phyloP scores from a whole-genome alignment of 2,888 invertebrate species.

The Spilosoma lubricipeda region DNA sequence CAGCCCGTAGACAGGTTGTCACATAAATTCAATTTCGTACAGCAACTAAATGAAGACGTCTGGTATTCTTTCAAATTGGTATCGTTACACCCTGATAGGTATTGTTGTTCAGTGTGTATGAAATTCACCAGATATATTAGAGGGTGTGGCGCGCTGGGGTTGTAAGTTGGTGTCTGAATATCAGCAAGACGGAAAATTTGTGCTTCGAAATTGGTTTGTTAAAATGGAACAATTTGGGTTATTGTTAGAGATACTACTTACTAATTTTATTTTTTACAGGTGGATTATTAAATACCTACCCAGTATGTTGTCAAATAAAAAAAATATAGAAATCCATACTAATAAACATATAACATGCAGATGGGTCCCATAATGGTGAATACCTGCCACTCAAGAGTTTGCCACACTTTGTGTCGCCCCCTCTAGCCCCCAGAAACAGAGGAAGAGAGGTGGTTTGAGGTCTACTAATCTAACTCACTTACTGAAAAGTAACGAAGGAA shows the following conservation, averaged over 20 bases:
- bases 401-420: too few relatives aligned
- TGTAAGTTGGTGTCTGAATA: neutral
- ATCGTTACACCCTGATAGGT: conserved; percentile 54
- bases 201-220: neutral
- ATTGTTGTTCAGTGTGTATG: conserved; percentile 36
- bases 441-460: too few relatives aligned
- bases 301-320: too few relatives aligned
- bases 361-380: too few relatives aligned
- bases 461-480: too few relatives aligned
- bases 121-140: conserved; percentile 14
- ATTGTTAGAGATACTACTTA: neutral
- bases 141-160: neutral
- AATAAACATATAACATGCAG: too few relatives aligned
- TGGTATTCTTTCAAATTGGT: conserved; percentile 62
- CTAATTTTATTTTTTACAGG: too few relatives aligned
- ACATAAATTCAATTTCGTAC: conserved; percentile 72
- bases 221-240: neutral
- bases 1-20: conserved; percentile 64
- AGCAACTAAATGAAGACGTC: conserved; percentile 65
- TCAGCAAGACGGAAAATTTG: neutral
- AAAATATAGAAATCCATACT: too few relatives aligned
- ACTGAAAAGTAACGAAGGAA: too few relatives aligned
- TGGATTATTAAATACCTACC: too few relatives aligned
- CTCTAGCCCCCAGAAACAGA: too few relatives aligned
- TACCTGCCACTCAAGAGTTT: too few relatives aligned